Conservation (phyloP, 2,888 invertebrate genomes). For the Linnaemya vulpina region DNA sequence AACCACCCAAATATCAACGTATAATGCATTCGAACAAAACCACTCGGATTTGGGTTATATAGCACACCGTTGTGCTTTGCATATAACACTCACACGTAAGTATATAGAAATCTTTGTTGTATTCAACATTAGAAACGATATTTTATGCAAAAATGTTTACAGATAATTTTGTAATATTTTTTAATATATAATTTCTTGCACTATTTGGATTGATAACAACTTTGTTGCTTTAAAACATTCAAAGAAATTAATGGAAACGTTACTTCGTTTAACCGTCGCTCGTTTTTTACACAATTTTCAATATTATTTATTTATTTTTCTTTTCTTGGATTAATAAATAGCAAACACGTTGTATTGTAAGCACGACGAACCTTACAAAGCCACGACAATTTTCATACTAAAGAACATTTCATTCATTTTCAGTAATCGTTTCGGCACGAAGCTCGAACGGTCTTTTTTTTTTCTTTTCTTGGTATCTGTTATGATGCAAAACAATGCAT, state of each 20-base stretch:
- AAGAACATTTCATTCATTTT: conserved; percentile 79
- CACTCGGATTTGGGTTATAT: conserved; percentile 67
- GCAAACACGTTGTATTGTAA: conserved; percentile 56
- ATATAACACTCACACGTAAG: background rate
- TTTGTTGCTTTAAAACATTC: conserved; percentile 8
- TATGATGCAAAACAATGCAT: conserved; percentile 26
- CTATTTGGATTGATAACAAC: background rate
- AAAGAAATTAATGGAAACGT: conserved; percentile 26
- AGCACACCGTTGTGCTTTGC: conserved; percentile 22
- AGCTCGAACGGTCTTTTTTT: conserved; percentile 63
- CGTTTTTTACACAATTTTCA: conserved; percentile 17
- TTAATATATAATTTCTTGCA: conserved; percentile 14
- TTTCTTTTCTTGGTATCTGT: background rate
- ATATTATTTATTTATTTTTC: background rate
- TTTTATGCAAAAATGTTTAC: too few relatives aligned
- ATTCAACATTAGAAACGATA: background rate
- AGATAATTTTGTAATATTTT: background rate
- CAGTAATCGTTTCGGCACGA: conserved; percentile 67
- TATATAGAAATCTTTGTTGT: background rate
- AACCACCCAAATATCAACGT: conserved; percentile 56
- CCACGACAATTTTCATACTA: conserved; percentile 83
- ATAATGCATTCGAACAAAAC: conserved; percentile 63
- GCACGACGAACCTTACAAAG: conserved; percentile 81
- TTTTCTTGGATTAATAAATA: conserved; percentile 23
- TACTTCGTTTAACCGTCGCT: conserved; percentile 54